phyloP scores from a whole-genome alignment of 2,888 invertebrate genomes.

The Glyphotaelius pellucidus region DNA sequence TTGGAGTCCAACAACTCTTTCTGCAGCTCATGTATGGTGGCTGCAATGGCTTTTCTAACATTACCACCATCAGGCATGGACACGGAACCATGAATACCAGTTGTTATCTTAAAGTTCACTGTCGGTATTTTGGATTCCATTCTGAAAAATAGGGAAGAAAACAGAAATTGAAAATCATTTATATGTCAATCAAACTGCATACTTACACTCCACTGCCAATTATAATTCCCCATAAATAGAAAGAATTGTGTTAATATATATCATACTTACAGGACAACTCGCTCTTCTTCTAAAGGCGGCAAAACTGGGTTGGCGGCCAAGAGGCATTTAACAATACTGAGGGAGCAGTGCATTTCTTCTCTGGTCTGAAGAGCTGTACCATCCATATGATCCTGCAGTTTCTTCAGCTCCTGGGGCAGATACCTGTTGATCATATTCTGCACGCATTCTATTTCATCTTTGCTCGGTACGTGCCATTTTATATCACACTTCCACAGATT shows the following conservation, averaged over 20 bases:
- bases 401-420: constrained; percentile 80
- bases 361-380: constrained; percentile 78
- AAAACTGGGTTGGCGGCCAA: constrained; percentile 82
- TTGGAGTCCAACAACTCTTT: constrained; percentile 80
- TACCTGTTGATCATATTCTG: constrained; percentile 82
- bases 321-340: constrained; percentile 82
- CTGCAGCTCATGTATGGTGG: constrained; percentile 80
- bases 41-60: constrained; percentile 80
- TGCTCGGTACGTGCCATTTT: constrained; percentile 87
- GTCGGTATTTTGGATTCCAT: constrained; percentile 78
- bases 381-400: constrained; percentile 78
- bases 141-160: constrained; percentile 72
- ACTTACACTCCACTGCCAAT: background rate
- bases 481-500: constrained; percentile 81
- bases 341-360: constrained; percentile 82
- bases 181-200: background rate
- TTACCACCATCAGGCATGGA: constrained; percentile 83
- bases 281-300: constrained; percentile 83
- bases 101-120: constrained; percentile 75
- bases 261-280: constrained; percentile 76
- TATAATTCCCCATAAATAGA: background rate
- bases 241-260: background rate
- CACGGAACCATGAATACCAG: constrained; percentile 72
- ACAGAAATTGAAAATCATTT: background rate
- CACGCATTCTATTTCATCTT: constrained; percentile 82